Base-by-base conservation (phyloP, 2,888 invertebrate genomes). In the Timema podura region DNA sequence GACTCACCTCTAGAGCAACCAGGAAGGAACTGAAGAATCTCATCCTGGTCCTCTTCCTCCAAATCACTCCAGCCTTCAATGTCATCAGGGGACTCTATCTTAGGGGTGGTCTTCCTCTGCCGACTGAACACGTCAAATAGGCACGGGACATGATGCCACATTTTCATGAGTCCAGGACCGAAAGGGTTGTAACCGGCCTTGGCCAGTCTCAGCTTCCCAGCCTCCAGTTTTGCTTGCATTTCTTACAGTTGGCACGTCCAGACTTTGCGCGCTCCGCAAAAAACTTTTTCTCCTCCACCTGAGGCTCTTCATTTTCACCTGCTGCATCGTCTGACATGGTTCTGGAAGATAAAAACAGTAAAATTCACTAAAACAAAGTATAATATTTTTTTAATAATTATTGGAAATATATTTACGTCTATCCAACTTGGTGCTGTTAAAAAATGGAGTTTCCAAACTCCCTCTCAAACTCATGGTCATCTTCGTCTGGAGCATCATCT, bases 171-270 rank as follows among this genome's bases (percentile, higher is more conserved):
- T 49, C 86, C 87, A 10, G 85, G 84, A 13, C 85, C 87, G 78
- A 93, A 95, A 0, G 92, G 93, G 81, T 93, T 95, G 0, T 89
- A 82, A 6, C 88, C 86, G 16, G 93, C 74, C 80, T 94, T 95
- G 0, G 91, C 95, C 64, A 95, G 82, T 70, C 95, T 84, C 64
- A 94, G 77, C 71, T 87, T 85, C 44, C 89, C 92, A 77, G 88
- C 86, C 0, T 87, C 86, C 77, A 93, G 90, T 77, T 90, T 90
- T 86, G 83, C 82, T 95, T 95, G 80, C 95, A 96, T 77, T 91
- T 92, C 80, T 95, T 95, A 79, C 96, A 96, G 13, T 88, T 87
- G 0, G 95, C 91, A 67, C 91, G 85, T 0, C 91, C 91, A 11
- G 88, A 85, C 82, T 94, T 94, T 0, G 94, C 93, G 73, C 90